Conservation (phyloP, 30 jellyfish, hydroid and myxozoan genomes). For the Calvadosia cruxmelitensis region DNA sequence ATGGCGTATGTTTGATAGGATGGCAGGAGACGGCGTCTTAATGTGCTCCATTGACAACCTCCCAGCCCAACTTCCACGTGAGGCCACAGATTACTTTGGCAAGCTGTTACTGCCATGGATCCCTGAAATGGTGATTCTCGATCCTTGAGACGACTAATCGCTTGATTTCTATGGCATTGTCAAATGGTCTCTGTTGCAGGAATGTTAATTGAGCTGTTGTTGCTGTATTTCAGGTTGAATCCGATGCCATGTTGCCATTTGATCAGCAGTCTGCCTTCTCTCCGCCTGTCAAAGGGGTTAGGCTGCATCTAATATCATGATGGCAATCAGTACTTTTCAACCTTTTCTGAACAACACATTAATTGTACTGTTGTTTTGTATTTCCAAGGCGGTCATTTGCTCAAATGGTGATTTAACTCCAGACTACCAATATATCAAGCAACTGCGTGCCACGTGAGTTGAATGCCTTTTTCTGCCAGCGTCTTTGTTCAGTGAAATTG, state of each 20-base stretch:
- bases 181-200: no score
- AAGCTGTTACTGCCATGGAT: constrained; percentile 78
- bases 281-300: constrained; percentile 43
- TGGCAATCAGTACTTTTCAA: no score
- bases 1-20: constrained; percentile 15
- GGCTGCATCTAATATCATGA: no score
- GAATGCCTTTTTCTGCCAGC: not conserved
- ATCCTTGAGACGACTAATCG: no score
- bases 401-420: constrained; percentile 71
- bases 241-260: constrained; percentile 57
- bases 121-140: constrained; percentile 89
- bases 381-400: constrained; percentile 62
- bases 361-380: no score
- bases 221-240: constrained; percentile 28
- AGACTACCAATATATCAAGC: constrained; percentile 41
- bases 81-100: constrained; percentile 89
- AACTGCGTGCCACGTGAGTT: constrained; percentile 50
- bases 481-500: no score
- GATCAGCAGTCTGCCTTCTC: constrained; percentile 23
- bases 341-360: no score
- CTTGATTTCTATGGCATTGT: no score
- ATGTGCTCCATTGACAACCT: constrained; percentile 79
- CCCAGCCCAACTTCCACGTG: constrained; percentile 93
- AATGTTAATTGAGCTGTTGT: not conserved
- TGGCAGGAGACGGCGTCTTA: constrained; percentile 90